These are phyloP conservation scores for Antennarius striatus DNA, from an alignment of 2,113 vertebrate genomes.

Conservation along the genomic window DNA sequence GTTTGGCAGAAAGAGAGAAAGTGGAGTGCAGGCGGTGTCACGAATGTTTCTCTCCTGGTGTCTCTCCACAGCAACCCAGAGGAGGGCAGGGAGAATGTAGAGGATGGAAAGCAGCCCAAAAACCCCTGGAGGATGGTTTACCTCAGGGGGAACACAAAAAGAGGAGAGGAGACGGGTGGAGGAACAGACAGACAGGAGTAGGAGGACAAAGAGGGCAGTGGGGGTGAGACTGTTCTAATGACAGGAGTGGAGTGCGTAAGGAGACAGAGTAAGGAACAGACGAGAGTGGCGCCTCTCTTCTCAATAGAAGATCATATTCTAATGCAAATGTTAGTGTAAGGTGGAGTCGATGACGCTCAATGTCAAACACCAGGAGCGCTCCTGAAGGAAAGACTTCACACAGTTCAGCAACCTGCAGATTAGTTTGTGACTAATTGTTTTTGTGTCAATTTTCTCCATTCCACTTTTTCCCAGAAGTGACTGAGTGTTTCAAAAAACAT, in stretches of 20 bases:
- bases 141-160: slow-evolving; percentile 31
- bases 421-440: no score
- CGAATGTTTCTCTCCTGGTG: slow-evolving; percentile 43
- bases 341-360: slow-evolving; percentile 14
- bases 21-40: slow-evolving; percentile 39
- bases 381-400: no score
- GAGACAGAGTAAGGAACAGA: background rate
- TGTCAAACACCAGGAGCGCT: no score
- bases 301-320: slow-evolving; percentile 41
- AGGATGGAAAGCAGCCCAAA: slow-evolving; percentile 59
- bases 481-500: no score
- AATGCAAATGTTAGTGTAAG: slow-evolving; percentile 67
- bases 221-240: no score
- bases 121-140: slow-evolving; percentile 47
- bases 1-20: slow-evolving; percentile 30
- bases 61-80: slow-evolving; percentile 68
- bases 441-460: no score
- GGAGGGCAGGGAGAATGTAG: slow-evolving; percentile 54
- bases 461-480: no score
- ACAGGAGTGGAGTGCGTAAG: no score
- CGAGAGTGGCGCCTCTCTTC: slow-evolving; percentile 10
- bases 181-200: no score
- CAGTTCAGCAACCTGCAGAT: no score
- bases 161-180: slow-evolving; percentile 8
- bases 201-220: slow-evolving; percentile 2